Evolutionary conservation across 2,797 vertebrate species (phyloP).

Genomic region (Leuciscus waleckii): DNA sequence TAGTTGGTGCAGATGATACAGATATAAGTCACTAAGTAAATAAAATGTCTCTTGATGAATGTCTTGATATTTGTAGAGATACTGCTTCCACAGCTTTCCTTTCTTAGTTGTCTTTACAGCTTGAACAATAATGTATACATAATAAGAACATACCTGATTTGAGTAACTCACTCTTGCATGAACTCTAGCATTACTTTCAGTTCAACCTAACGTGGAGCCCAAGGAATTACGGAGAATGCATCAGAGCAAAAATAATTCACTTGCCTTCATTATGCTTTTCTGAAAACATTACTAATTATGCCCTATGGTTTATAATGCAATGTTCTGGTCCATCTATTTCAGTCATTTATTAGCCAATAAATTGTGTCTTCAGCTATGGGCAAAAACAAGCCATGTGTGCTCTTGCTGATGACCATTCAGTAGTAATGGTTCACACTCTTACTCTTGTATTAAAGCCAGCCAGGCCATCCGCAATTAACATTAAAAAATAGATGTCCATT

Average conservation of each 20-base stretch:
- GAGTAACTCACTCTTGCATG: slow-evolving; percentile 4
- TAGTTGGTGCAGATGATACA: background rate
- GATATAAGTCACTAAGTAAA: background rate
- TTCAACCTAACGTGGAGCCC: slow-evolving; percentile 7
- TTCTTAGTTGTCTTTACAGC: background rate
- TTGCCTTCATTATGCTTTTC: background rate
- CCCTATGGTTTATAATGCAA: background rate
- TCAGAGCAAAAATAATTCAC: slow-evolving; percentile 3
- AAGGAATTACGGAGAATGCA: background rate
- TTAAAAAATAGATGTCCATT: background rate
- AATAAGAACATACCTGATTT: background rate
- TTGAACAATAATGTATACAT: background rate
- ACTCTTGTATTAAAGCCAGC: background rate
- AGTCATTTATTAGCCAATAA: slow-evolving; percentile 25
- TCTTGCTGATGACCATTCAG: background rate
- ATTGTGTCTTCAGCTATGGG: background rate
- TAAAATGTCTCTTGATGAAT: background rate
- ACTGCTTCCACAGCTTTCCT: background rate
- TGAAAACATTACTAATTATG: slow-evolving; percentile 9
- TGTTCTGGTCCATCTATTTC: slow-evolving; percentile 1
- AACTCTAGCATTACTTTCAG: background rate
- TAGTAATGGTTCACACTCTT: background rate
- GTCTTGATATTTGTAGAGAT: background rate
- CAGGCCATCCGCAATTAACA: background rate
- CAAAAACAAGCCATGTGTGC: background rate